A percentile compares a stretch with the other conserved stretches of the same genome.
These are phyloP conservation scores for Empis stercorea DNA, from an alignment of 2,888 invertebrate genomes.

Conservation along the genomic window DNA sequence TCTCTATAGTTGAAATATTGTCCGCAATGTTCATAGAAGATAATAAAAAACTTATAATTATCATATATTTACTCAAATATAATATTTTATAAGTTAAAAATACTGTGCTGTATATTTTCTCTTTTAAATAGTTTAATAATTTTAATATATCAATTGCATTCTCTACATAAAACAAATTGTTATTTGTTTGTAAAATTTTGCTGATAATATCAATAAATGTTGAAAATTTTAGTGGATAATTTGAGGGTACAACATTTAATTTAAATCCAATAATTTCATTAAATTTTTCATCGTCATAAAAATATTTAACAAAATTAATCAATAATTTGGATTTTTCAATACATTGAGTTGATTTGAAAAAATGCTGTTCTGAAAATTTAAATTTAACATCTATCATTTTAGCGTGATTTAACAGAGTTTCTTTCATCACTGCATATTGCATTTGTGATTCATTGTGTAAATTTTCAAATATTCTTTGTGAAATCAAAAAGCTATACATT, in stretches of 20 bases:
- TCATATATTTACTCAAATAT: slow-evolving; percentile 41
- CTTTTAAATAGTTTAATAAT: slow-evolving; percentile 40
- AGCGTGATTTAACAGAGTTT: background rate
- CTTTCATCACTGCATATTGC: background rate
- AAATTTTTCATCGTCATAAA: slow-evolving; percentile 8
- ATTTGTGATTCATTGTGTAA: too few species aligned
- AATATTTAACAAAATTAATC: background rate
- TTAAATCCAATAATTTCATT: slow-evolving; percentile 4
- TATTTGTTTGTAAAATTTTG: background rate
- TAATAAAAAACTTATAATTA: slow-evolving; percentile 15
- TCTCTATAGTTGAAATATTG: background rate
- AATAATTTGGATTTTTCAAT: too few species aligned
- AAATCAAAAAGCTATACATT: too few species aligned
- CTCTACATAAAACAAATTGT: slow-evolving; percentile 31
- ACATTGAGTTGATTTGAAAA: too few species aligned
- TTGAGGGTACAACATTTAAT: slow-evolving; percentile 2
- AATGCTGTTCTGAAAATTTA: too few species aligned
- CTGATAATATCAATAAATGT: background rate
- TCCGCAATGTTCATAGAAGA: slow-evolving; percentile 1
- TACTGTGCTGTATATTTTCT: slow-evolving; percentile 37
- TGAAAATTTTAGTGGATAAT: background rate
- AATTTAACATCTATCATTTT: too few species aligned
- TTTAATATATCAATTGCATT: slow-evolving; percentile 41
- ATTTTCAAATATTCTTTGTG: too few species aligned
- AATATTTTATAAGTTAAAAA: slow-evolving; percentile 41